Base-by-base conservation (phyloP, 2,797 vertebrate species). In the Lateolabrax maculatus region DNA sequence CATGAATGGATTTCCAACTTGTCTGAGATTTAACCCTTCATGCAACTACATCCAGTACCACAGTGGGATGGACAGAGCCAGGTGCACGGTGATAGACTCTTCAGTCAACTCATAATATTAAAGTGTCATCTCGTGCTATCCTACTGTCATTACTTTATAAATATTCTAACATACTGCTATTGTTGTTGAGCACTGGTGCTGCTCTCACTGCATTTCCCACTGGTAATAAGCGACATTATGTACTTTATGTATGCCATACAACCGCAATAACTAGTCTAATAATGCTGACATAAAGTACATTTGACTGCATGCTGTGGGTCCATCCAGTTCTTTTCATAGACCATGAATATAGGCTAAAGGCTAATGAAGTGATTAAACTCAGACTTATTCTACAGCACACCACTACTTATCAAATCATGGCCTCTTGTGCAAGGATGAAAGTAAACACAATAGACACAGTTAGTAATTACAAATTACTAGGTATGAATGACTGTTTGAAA, bases 1-100 rank as follows among this genome's bases (percentile, higher is more conserved):
- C 92, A 90, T 91, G 87, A 93, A 93, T 93, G 69, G 86, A 91
- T 93, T 92, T 91, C 83, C 81, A 90, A 84, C 88, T 89, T 90
- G 87, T 89, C 86, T 81, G 56, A 80, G 78, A 83, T 92, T 87
- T 90, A 84, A 77, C 85, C 81, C 80, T 85, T 90, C 81, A 69
- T 76, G 65, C 46, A 72, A 84, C 68, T 53, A 84, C 71, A 87
- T 79, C 60, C 77, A 37, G 27, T 56, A 41, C 73, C 43, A 86
- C 69, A 56, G 16, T 67, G 55, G 55, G 29, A 88, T n/a, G 51
- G 82, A 84, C 75, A 58, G 37, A 49, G 49, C 63, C 41, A 71
- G n/a, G 79, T 71, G 68, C 44, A 51, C 11, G 1, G 31, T 43
- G 48, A 64, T 60, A 60, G 63, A 80, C 73, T 63, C 56, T 53